phyloP scores from a whole-genome alignment of 2,797 vertebrate species.

The Mus caroli region DNA sequence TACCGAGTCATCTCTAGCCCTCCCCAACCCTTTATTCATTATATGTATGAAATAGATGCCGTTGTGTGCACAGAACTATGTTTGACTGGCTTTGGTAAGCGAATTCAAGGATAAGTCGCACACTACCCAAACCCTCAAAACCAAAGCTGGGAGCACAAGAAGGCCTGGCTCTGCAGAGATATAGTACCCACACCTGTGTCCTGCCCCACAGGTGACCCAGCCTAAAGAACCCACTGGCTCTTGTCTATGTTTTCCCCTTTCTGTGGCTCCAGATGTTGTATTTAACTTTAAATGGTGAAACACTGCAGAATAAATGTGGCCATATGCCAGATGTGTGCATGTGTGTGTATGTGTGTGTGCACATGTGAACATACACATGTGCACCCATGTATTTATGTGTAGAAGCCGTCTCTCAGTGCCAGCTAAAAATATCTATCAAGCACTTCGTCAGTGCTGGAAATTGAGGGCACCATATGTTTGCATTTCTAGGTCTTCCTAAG shows the following conservation, averaged over 20 bases:
- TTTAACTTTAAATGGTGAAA: neutral
- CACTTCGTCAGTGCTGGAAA: slow-evolving; percentile 57
- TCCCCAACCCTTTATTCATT: neutral
- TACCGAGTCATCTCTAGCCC: neutral
- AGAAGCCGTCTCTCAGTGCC: slow-evolving; percentile 67
- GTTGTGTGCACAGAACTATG: neutral
- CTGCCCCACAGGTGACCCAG: neutral
- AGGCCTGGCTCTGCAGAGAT: too few species aligned
- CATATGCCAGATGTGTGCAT: slow-evolving; percentile 24
- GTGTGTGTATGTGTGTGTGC: neutral
- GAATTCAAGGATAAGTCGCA: neutral
- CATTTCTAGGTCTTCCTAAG: slow-evolving; percentile 75
- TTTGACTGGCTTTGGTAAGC: neutral
- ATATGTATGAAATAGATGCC: neutral
- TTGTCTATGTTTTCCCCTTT: slow-evolving; percentile 2
- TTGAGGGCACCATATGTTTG: slow-evolving; percentile 72
- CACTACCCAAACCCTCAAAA: neutral
- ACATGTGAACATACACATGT: fast-evolving
- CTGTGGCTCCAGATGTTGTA: slow-evolving; percentile 30
- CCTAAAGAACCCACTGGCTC: neutral
- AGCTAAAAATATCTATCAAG: slow-evolving; percentile 70
- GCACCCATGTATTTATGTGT: neutral
- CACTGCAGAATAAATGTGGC: neutral
- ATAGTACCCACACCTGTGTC: neutral
- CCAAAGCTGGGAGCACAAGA: neutral